Percentiles rank a stretch among this genome's conserved stretches.
phyloP scores from a whole-genome alignment of 2,113 vertebrate species.

The Colinus virginianus region DNA sequence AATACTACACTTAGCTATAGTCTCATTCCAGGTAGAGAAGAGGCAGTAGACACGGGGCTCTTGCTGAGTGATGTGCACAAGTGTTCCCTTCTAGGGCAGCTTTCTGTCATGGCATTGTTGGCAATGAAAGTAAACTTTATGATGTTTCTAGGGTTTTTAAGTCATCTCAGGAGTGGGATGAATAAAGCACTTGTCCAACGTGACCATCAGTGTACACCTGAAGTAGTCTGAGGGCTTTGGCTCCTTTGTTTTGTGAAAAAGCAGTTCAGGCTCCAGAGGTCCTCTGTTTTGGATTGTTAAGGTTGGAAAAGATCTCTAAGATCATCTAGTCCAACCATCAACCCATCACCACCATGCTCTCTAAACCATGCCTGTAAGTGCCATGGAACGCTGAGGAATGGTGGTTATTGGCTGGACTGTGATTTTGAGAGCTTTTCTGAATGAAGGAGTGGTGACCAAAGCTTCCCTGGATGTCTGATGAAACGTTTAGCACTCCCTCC shows the following conservation, averaged over 20 bases:
- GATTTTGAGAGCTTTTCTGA: background rate
- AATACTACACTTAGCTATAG: background rate
- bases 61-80: background rate
- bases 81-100: background rate
- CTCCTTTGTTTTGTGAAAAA: background rate
- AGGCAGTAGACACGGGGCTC: background rate
- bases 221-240: background rate
- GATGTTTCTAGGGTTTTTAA: background rate
- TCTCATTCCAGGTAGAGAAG: background rate
- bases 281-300: background rate
- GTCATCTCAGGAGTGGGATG: background rate
- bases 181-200: background rate
- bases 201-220: background rate
- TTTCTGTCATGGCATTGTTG: background rate
- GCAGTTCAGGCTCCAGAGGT: background rate
- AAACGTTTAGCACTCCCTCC: background rate
- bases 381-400: background rate
- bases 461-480: background rate
- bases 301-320: too few relatives aligned
- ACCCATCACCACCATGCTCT: too few relatives aligned
- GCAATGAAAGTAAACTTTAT: background rate
- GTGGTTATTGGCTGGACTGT: background rate
- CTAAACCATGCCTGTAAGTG: too few relatives aligned
- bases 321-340: too few relatives aligned
- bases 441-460: background rate